phyloP scores from a whole-genome alignment of 2,888 invertebrate genomes.

The Scaptomyza polygonia region DNA sequence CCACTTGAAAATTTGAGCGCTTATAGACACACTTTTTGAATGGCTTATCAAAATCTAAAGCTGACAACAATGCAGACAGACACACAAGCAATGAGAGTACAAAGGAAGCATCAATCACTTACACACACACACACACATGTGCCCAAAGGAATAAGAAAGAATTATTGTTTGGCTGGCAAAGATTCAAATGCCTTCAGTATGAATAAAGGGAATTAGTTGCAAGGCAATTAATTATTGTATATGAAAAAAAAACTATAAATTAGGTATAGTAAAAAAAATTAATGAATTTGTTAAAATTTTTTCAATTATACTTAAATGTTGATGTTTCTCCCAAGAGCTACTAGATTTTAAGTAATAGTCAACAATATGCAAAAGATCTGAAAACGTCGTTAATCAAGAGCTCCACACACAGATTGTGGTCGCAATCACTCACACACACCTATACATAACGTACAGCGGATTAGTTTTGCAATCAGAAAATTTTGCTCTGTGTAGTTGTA shows the following conservation, averaged over 20 bases:
- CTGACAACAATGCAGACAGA: conserved; percentile 52
- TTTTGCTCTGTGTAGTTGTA: neutral
- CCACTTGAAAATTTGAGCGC: conserved; percentile 64
- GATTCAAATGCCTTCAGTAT: conserved; percentile 18
- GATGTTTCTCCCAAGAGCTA: neutral
- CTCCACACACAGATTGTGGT: neutral
- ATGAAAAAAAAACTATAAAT: neutral
- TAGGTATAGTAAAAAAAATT: neutral
- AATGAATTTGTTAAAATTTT: too few relatives aligned
- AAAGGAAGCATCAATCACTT: conserved; percentile 39
- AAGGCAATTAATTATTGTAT: neutral
- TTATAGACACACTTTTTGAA: conserved; percentile 75
- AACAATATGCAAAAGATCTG: neutral
- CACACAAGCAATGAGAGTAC: conserved; percentile 21
- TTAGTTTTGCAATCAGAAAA: conserved; percentile 35
- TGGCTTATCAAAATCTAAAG: conserved; percentile 78
- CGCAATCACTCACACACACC: neutral
- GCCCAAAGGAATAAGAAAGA: conserved; percentile 39
- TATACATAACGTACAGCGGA: conserved; percentile 7
- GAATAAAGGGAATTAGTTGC: too few relatives aligned
- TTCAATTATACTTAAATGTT: neutral
- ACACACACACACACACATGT: conserved; percentile 26
- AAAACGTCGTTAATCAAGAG: conserved; percentile 1
- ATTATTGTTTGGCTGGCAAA: conserved; percentile 22
- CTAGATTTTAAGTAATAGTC: neutral